These are phyloP conservation scores for Meloidogyne exigua DNA, from an alignment of 1,140 invertebrate species.

Conservation along the genomic window DNA sequence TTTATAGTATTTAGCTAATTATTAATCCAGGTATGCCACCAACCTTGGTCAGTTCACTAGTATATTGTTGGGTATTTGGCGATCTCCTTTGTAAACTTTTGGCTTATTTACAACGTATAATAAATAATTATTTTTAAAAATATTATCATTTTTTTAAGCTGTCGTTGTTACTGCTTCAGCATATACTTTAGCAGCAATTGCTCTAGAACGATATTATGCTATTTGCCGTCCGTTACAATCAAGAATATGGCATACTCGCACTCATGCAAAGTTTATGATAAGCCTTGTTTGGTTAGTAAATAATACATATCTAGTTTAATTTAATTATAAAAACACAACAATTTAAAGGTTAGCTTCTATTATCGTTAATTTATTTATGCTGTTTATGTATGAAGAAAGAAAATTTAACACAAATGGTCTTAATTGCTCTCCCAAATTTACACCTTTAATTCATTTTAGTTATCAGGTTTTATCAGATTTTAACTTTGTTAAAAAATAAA, in stretches of 20 bases:
- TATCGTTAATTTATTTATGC: slow-evolving; percentile 48
- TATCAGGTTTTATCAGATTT: slow-evolving; percentile 35
- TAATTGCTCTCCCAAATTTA: slow-evolving; percentile 49
- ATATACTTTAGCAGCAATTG: slow-evolving; percentile 79
- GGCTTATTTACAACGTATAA: slow-evolving; percentile 50
- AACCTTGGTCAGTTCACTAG: slow-evolving; percentile 49
- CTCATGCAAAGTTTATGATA: slow-evolving; percentile 50
- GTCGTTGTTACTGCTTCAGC: slow-evolving; percentile 52
- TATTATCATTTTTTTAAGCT: slow-evolving; percentile 18
- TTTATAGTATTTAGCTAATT: neutral
- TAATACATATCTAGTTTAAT: too few species aligned
- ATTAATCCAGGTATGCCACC: slow-evolving; percentile 46
- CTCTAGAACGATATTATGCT: slow-evolving; percentile 83
- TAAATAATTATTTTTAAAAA: neutral
- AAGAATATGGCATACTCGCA: slow-evolving; percentile 79
- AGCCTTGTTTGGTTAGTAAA: slow-evolving; percentile 42
- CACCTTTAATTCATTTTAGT: slow-evolving; percentile 41
- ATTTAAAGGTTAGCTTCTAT: slow-evolving; percentile 42
- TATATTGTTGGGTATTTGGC: slow-evolving; percentile 57
- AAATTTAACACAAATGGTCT: slow-evolving; percentile 49
- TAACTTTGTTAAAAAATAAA: neutral
- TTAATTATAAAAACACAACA: too few species aligned
- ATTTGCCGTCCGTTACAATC: slow-evolving; percentile 84
- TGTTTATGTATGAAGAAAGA: slow-evolving; percentile 52
- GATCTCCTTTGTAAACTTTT: slow-evolving; percentile 55